These are phyloP conservation scores for Vannuccia rotundouncinata DNA, from an alignment of 2,888 invertebrate species.

Conservation along the genomic window DNA sequence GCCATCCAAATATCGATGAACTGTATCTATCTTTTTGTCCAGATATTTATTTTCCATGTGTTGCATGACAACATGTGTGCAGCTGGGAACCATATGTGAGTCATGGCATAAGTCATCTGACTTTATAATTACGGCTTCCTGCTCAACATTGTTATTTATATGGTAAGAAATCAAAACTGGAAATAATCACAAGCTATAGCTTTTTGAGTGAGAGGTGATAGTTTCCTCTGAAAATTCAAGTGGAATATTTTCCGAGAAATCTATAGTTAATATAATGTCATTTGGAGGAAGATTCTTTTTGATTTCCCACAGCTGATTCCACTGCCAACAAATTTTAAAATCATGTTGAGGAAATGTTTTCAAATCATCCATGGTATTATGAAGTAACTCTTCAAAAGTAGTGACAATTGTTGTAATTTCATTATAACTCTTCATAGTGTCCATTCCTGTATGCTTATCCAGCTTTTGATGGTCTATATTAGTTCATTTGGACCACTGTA, in stretches of 20 bases:
- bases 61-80: neutral
- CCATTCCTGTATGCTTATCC: conserved; percentile 1
- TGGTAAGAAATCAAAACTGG: conserved; percentile 9
- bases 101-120: neutral
- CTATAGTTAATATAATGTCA: conserved; percentile 7
- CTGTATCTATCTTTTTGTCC: neutral
- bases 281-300: neutral
- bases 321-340: conserved; percentile 4
- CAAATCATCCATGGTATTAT: neutral
- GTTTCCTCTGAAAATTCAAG: neutral
- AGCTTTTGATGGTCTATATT: neutral
- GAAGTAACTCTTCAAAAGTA: conserved; percentile 14
- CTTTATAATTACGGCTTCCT: neutral
- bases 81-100: neutral
- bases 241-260: conserved; percentile 14
- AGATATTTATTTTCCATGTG: conserved; percentile 9
- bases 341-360: conserved; percentile 17
- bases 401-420: conserved; percentile 10
- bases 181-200: neutral
- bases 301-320: neutral
- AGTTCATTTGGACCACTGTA: conserved; percentile 20
- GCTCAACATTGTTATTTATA: conserved; percentile 17
- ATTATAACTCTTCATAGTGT: conserved; percentile 15
- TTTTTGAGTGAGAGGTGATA: conserved; percentile 21
- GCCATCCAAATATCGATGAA: neutral